A percentile compares a stretch with the other conserved stretches of the same genome.
Evolutionary conservation across 2,113 vertebrate genomes (phyloP).

Genomic region (Carlito syrichta): DNA sequence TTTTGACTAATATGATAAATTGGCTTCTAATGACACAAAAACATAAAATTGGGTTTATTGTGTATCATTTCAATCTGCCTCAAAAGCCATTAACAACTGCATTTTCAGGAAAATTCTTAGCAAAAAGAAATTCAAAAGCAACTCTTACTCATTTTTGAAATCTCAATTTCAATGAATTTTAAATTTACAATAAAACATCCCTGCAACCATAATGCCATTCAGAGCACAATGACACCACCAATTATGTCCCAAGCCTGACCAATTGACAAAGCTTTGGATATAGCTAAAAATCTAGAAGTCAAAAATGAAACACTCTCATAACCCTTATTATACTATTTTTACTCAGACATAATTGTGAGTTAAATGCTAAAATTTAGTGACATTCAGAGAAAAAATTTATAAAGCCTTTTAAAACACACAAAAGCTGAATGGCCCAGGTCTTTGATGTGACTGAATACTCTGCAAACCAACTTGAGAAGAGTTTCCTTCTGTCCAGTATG

Average conservation of each 20-base stretch:
- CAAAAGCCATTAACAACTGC: slow-evolving; percentile 44
- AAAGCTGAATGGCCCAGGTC: neutral
- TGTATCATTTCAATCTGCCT: neutral
- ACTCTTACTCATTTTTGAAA: slow-evolving; percentile 33
- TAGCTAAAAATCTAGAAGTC: slow-evolving; percentile 27
- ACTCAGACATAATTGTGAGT: slow-evolving; percentile 23
- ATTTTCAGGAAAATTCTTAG: slow-evolving; percentile 34
- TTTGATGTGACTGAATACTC: slow-evolving; percentile 17
- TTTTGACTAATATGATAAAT: slow-evolving; percentile 45
- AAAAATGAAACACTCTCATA: slow-evolving; percentile 35
- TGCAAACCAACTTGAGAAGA: slow-evolving; percentile 22
- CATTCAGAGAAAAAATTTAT: slow-evolving; percentile 51
- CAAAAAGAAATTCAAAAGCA: slow-evolving; percentile 51
- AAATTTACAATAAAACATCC: neutral
- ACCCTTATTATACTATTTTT: slow-evolving; percentile 60
- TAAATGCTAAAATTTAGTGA: slow-evolving; percentile 54
- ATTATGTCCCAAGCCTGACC: slow-evolving; percentile 24
- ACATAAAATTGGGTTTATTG: slow-evolving; percentile 19
- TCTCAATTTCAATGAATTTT: slow-evolving; percentile 1
- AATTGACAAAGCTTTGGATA: slow-evolving; percentile 10
- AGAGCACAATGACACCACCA: slow-evolving; percentile 24
- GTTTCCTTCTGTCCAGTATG: neutral
- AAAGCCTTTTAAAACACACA: slow-evolving; percentile 53
- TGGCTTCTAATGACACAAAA: slow-evolving; percentile 16
- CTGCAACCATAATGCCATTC: neutral